These are phyloP conservation scores for Sussaba pulchella DNA, from an alignment of 2,888 invertebrate species.

Conservation along the genomic window DNA sequence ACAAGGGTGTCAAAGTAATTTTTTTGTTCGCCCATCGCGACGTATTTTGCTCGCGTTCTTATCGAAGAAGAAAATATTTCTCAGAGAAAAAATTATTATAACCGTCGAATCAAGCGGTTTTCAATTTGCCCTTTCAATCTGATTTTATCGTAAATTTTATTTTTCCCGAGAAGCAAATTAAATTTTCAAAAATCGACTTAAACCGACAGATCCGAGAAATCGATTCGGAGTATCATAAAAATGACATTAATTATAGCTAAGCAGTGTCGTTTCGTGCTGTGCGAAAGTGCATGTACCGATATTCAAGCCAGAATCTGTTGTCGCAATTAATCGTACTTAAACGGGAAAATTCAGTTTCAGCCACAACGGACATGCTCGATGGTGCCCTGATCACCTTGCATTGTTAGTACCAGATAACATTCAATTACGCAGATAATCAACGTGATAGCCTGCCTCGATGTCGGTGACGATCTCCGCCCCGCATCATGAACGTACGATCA, in stretches of 20 bases:
- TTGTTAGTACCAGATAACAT: conserved; percentile 34
- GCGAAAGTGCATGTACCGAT: no score
- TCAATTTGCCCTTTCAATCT: no score
- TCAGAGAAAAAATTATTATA: neutral
- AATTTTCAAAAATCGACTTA: no score
- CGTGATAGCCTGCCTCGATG: neutral
- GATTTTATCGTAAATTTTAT: no score
- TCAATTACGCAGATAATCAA: conserved; percentile 42
- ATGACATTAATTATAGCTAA: no score
- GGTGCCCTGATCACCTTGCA: neutral
- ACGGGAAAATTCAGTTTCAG: conserved; percentile 3
- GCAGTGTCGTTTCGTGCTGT: no score
- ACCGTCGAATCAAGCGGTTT: neutral
- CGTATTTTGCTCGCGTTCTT: neutral
- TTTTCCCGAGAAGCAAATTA: no score
- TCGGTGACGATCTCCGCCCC: neutral
- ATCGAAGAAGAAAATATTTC: neutral
- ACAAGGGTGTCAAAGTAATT: neutral
- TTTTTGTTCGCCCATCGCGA: neutral
- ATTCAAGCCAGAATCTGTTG: no score
- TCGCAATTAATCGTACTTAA: conserved; percentile 19
- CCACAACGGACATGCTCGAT: conserved; percentile 3
- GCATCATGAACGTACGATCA: neutral
- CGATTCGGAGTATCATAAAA: no score
- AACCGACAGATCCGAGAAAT: no score